A percentile compares a stretch with the other conserved stretches of the same genome.
Evolutionary conservation across 2,113 vertebrate genomes (phyloP).

Genomic region (Anas platyrhynchos): DNA sequence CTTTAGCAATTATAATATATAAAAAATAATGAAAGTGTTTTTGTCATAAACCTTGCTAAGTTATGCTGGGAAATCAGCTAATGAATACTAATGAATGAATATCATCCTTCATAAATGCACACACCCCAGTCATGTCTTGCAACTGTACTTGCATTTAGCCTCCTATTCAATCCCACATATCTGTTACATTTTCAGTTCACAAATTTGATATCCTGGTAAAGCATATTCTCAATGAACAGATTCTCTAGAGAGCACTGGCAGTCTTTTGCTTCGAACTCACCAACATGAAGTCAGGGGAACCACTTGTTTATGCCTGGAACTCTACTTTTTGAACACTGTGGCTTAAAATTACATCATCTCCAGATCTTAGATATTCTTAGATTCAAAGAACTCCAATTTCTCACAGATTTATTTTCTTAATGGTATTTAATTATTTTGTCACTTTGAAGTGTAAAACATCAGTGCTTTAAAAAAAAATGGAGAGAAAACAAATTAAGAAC

Average conservation of each 20-base stretch:
- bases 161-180: neutral
- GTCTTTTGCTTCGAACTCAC: neutral
- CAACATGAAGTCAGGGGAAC: neutral
- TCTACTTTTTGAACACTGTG: neutral
- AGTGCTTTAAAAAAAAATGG: neutral
- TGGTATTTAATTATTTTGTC: neutral
- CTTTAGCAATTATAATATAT: neutral
- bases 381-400: conserved; percentile 14
- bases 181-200: conserved; percentile 19
- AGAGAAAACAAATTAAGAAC: neutral
- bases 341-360: neutral
- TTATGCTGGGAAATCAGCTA: conserved; percentile 6
- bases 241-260: neutral
- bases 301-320: neutral
- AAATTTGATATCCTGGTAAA: neutral
- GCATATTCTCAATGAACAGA: neutral
- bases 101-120: neutral
- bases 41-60: conserved; percentile 5
- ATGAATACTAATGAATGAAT: conserved; percentile 25
- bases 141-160: neutral
- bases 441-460: neutral
- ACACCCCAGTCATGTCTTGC: neutral
- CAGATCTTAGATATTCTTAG: neutral
- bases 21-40: conserved; percentile 1
- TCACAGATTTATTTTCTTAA: conserved; percentile 16